These are phyloP conservation scores for Anthoptus insignis DNA, from an alignment of 2,888 invertebrate genomes.

Conservation along the genomic window DNA sequence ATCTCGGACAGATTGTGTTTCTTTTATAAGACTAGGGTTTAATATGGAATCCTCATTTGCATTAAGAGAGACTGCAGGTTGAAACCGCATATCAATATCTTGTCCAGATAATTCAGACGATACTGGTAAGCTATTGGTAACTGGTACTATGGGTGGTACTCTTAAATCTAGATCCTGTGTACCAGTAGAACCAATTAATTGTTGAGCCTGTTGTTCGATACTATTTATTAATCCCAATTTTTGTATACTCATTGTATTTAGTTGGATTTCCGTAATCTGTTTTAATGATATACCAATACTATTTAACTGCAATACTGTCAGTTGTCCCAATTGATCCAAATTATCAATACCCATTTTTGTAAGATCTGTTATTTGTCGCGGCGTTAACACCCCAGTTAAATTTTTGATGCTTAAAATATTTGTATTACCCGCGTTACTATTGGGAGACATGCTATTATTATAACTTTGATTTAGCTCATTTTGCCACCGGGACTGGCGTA, in stretches of 20 bases:
- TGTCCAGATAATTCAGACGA: constrained; percentile 73
- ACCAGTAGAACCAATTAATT: constrained; percentile 58
- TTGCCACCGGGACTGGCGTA: constrained; percentile 83
- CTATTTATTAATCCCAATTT: constrained; percentile 82
- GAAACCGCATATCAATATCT: constrained; percentile 84
- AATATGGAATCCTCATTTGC: constrained; percentile 56
- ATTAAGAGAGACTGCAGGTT: constrained; percentile 58
- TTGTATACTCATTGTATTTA: constrained; percentile 87
- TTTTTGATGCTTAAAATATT: constrained; percentile 86
- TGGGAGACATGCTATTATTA: constrained; percentile 64
- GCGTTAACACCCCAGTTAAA: constrained; percentile 85
- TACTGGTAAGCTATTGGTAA: constrained; percentile 58
- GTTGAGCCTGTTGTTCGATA: constrained; percentile 61
- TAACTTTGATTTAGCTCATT: constrained; percentile 72
- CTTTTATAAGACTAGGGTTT: constrained; percentile 56
- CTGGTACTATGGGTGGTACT: constrained; percentile 70
- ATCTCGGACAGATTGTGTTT: constrained; percentile 65
- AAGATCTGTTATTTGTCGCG: constrained; percentile 87
- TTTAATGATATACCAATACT: constrained; percentile 87
- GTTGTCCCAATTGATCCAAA: constrained; percentile 87
- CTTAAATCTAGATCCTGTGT: constrained; percentile 81
- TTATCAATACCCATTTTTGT: constrained; percentile 87
- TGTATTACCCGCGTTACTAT: constrained; percentile 58
- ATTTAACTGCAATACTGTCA: constrained; percentile 88
- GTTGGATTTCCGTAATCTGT: constrained; percentile 88